Base-by-base conservation (phyloP, 2,797 vertebrate species). In the Poeciliopsis gracilis region DNA sequence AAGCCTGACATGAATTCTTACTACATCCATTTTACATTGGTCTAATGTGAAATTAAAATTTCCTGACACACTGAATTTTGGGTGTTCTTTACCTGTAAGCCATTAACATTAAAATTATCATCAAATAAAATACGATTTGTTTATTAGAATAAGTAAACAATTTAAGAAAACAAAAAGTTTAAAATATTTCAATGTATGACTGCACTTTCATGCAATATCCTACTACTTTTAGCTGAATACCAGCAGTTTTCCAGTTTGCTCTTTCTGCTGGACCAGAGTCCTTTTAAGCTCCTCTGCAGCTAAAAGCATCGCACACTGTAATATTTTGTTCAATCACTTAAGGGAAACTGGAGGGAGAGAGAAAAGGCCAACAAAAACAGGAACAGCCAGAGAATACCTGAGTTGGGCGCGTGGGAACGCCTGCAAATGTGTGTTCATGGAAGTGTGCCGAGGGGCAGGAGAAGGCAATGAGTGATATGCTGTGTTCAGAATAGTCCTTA, bases 231-330 rank as follows among this genome's bases (percentile, higher is more conserved):
- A 53, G 20, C 45, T 51, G 55, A 78, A 80, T 43, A 49, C 70
- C 45, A 15, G 47, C 53, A 71, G 13, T 70, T 80, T 73, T 77
- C 61, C 82, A 78, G 43, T 80, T 73, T 45, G 63, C 45, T 61
- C 41, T 12, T 46, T 76, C 51, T 82, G 38, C 79, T 80, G 81
- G 72, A 77, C 49, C 74, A 8, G 78, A 63, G 70, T 71, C 51
- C 70, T 38, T 75, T 43, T 55, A 69, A 83, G 80, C 83, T 83
- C 72, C 82, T 84, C 59, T 45, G 2, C 9, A 46, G 67, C 84
- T 86, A 88, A 92, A 91, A 79, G 88, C 82, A 78, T 85, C 78
- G 85, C 88, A 94, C 88, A 93, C 88, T 91, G 89, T 90, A 88
- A 88, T 90, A 81, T 86, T 87, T 90, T 87, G 84, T 92, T 89